Base-by-base conservation (phyloP, 2,113 vertebrate genomes). In the Vimba vimba region DNA sequence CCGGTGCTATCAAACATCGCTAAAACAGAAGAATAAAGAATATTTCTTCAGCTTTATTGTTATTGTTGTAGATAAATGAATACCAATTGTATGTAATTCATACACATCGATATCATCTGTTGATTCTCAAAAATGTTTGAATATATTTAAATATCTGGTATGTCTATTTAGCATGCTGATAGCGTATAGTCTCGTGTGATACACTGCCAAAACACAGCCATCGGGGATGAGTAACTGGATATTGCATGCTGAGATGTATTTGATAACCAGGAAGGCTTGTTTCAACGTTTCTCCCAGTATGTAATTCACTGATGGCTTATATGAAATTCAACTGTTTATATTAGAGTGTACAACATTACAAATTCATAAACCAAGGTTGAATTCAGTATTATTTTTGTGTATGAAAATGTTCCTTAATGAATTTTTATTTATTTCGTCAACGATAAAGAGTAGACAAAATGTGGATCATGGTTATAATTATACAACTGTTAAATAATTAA, bases 231-330 rank as follows among this genome's bases (percentile, higher is more conserved):
- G 57, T 59, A 87, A 88, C 79, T 79, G 52, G 50, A 88, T 85
- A 85, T 33, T 71, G 76, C 86, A 27, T 39, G 6, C 64, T 71
- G 84, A 87, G 74, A 86, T 77, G 30, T 75, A 47, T 85, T 84
- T 82, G 83, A 90, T 88, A 88, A 85, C 30, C n/a, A 88, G 77
- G 82, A 75, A 82, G n/a, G 60, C 73, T 85, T 86, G 83, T 60
- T 86, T 79, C 25, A 23, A 17, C 25, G 13, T 59, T 62, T 79
- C 30, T 59, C 27, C 77, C 45, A 50, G 27, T 27, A 66, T 21
- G n/a, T 21, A 23, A 27, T 55, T 36, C 17, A 23, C n/a, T 45
- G 33, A 15, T 27, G 47, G 13, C 36, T 84, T 52, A 69, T 27
- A 83, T 45, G 17, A 30, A 74, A 64, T 50, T 64, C 19, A 82